Percentiles rank a stretch among this genome's conserved stretches.
These are phyloP conservation scores for Eubasilissa regina DNA, from an alignment of 1,140 invertebrate genomes.

Conservation along the genomic window DNA sequence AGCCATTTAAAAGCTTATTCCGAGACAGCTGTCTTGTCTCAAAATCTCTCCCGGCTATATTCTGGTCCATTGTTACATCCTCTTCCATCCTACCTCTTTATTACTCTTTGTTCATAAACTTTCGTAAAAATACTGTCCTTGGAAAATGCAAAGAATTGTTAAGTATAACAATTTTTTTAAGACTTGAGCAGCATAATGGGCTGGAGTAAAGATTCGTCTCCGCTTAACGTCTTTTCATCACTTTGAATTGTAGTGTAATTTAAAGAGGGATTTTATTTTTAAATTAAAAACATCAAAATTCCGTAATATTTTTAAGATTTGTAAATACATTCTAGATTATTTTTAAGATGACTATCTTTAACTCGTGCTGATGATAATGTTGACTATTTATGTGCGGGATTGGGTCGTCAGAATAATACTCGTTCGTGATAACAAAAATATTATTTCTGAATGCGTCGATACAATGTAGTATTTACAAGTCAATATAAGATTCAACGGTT, in stretches of 20 bases:
- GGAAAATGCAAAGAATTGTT: constrained; percentile 12
- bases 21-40: constrained; percentile 21
- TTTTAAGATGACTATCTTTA: too few species aligned
- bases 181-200: neutral
- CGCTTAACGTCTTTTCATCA: neutral
- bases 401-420: too few species aligned
- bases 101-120: constrained; percentile 27
- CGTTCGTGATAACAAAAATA: too few species aligned
- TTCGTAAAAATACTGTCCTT: constrained; percentile 20
- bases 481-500: too few species aligned
- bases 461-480: too few species aligned
- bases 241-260: neutral
- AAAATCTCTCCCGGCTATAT: constrained; percentile 25
- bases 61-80: constrained; percentile 16
- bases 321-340: too few species aligned
- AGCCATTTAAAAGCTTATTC: constrained; percentile 13
- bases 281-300: too few species aligned
- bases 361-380: too few species aligned
- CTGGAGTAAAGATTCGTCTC: neutral
- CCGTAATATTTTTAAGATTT: too few species aligned
- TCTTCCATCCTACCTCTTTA: constrained; percentile 19
- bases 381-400: too few species aligned
- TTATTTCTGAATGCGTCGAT: too few species aligned
- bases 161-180: neutral
- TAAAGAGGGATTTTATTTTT: too few species aligned